Conservation (phyloP, 2,888 invertebrate species). For the Plebejus argus region DNA sequence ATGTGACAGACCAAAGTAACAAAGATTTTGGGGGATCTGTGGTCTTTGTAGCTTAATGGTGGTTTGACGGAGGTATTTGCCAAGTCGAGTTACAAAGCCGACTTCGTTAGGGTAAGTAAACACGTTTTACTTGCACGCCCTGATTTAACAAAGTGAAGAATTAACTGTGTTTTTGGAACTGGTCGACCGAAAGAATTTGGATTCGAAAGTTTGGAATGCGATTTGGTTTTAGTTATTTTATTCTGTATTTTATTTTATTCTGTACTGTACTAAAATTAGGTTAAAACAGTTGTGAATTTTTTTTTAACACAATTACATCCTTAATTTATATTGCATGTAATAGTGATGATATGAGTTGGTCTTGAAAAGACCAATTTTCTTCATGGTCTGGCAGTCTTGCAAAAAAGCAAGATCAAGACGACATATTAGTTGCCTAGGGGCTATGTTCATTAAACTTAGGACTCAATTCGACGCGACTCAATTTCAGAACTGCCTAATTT, state of each 20-base stretch:
- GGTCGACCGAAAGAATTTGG: background rate
- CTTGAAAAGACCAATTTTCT: too few species aligned
- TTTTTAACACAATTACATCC: too few species aligned
- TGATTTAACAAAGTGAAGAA: slow-evolving; percentile 18
- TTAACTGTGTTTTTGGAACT: background rate
- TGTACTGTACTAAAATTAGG: background rate
- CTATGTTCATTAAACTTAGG: too few species aligned
- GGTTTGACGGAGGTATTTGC: slow-evolving; percentile 27
- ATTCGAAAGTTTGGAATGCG: background rate
- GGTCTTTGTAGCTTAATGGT: slow-evolving; percentile 23
- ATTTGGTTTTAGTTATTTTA: background rate
- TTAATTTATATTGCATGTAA: too few species aligned
- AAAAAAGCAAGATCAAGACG: too few species aligned
- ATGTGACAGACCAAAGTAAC: background rate
- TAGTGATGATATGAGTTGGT: too few species aligned
- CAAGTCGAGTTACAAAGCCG: slow-evolving; percentile 25
- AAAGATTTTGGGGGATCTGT: slow-evolving; percentile 20
- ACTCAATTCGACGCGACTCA: too few species aligned
- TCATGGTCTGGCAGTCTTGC: too few species aligned
- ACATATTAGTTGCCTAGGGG: too few species aligned
- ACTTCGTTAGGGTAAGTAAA: slow-evolving; percentile 27
- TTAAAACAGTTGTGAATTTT: background rate
- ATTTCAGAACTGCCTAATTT: too few species aligned
- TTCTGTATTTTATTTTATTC: too few species aligned
- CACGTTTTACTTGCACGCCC: slow-evolving; percentile 17